Conservation (phyloP, 1,140 invertebrate genomes). For the Lucilia cuprina region DNA sequence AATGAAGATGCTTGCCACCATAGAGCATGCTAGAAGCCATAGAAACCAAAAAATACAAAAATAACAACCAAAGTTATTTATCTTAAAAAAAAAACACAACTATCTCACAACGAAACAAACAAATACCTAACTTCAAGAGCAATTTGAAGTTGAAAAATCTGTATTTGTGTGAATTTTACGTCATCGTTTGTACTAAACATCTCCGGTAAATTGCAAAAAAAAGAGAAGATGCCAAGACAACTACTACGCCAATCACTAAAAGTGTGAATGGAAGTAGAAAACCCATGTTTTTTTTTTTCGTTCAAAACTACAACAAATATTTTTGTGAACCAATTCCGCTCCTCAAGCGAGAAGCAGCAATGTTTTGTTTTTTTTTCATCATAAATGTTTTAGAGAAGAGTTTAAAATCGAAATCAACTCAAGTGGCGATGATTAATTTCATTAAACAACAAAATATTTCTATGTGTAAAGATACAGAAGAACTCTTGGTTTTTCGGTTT, state of each 20-base stretch:
- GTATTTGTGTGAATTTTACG: background rate
- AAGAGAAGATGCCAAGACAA: background rate
- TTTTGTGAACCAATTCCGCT: constrained; percentile 26
- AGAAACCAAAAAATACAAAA: background rate
- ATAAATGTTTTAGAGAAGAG: background rate
- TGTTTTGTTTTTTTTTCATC: background rate
- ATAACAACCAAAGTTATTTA: background rate
- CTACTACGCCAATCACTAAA: background rate
- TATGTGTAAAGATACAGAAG: background rate
- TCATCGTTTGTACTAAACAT: background rate
- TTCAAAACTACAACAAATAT: background rate
- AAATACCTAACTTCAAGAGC: background rate
- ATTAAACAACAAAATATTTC: background rate
- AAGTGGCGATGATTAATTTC: constrained; percentile 24
- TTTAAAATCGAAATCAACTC: constrained; percentile 5
- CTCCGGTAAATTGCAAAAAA: background rate
- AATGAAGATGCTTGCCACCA: constrained; percentile 20
- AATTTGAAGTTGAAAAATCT: background rate
- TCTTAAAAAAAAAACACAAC: background rate
- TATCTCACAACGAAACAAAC: too few relatives aligned
- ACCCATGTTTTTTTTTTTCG: too few relatives aligned
- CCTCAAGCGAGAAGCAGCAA: background rate
- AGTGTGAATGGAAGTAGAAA: background rate
- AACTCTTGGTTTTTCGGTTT: background rate
- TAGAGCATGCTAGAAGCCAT: background rate